Evolutionary conservation across 2,888 invertebrate species (phyloP), one percentile per base, ranked within the genome.

Genomic region (Apamea epomidion): DNA sequence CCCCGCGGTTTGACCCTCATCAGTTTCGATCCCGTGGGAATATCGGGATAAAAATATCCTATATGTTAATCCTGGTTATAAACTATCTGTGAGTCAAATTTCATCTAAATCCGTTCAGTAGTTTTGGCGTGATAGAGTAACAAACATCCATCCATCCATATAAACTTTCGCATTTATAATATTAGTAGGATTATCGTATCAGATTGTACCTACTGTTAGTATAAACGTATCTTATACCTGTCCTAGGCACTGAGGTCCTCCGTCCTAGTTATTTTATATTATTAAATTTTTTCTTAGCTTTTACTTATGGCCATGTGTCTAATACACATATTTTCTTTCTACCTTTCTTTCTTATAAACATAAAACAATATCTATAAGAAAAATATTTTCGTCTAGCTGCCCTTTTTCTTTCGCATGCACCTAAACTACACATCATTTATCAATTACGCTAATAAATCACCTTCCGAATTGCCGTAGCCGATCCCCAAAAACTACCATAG

Each of bases 401-500:
- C 60, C 21, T 51, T 69, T 29, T 18, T 45, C 10, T 65, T 29
- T n/a, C 65, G 7, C 14, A 16, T 21, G 45, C 32, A 32, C 29
- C 8, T 16, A 68, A 72, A 37, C 73, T 2, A 42, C 29, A 58
- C 10, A 54, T 16, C 29, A 16, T 16, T 29, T 21, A 67, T 29
- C n/a, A 14, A 25, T 58, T 29, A 21, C 29, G 14, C 29, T 48
- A 58, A 67, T 25, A 32, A 58, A 64, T 37, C 32, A 5, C 29
- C 42, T 77, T 70, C 69, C 37, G 18, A 71, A 76, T 58, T 32
- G 2, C 42, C 14, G 25, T 32, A 37, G 68, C 69, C 16, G 10
- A 76, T 82, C 60, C 32, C 74, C 75, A 51, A 82, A 76, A 65
- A 48, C 37, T 6, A 62, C 72, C 80, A 82, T 78, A 78, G 81